These are phyloP conservation scores for Dermolepida albohirtum DNA, from an alignment of 2,888 invertebrate genomes.

Conservation along the genomic window DNA sequence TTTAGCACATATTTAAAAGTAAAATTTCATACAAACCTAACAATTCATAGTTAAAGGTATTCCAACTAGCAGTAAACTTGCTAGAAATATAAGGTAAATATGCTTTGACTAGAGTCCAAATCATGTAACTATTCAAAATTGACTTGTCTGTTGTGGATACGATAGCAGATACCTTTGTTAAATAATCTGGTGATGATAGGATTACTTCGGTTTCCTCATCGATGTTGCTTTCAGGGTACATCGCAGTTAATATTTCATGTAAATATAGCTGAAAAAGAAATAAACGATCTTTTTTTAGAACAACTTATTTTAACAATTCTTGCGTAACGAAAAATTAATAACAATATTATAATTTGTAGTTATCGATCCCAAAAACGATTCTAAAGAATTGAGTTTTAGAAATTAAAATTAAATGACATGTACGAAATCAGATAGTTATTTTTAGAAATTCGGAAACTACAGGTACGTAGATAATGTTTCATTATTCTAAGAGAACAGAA, in stretches of 20 bases:
- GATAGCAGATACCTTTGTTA: constrained; percentile 67
- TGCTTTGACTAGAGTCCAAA: constrained; percentile 69
- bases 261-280: constrained; percentile 62
- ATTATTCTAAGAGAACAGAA: no score
- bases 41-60: constrained; percentile 56
- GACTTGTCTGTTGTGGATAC: constrained; percentile 67
- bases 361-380: no score
- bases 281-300: constrained; percentile 3
- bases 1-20: constrained; percentile 17
- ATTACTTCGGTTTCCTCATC: constrained; percentile 68
- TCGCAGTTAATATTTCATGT: constrained; percentile 65
- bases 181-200: constrained; percentile 67
- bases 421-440: no score
- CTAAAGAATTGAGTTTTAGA: no score
- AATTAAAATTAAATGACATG: no score
- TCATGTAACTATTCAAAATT: constrained; percentile 70
- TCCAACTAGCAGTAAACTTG: constrained; percentile 57
- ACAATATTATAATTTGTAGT: no score
- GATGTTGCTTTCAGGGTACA: constrained; percentile 66
- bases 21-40: constrained; percentile 53
- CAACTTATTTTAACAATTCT: constrained; percentile 19
- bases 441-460: no score
- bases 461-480: no score
- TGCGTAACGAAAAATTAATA: no score
- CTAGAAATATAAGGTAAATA: constrained; percentile 70